Base-by-base conservation (phyloP, 2,888 invertebrate genomes). In the Drosophila neonasuta region DNA sequence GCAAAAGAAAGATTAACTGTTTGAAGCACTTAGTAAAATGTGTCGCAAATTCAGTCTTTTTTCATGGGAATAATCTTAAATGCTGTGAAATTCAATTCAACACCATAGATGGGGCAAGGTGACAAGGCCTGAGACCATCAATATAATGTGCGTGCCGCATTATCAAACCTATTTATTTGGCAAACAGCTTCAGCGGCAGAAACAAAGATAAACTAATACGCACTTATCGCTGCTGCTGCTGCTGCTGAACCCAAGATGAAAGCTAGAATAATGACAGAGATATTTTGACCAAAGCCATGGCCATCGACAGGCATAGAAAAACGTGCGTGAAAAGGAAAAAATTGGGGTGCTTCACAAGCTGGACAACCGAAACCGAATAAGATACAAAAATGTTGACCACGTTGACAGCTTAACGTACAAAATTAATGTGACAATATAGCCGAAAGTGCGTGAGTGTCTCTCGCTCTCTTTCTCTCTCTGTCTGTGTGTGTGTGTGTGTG, bases 371-470 rank as follows among this genome's bases (percentile, higher is more conserved):
- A 71, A 46, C 55, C 46, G 62, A 59, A 71, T 71, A 44, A 79
- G 85, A 79, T 79, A 79, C 79, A 68, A 77, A 85, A 85, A 68
- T 80, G 79, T 77, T 79, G 79, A 63, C 64, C 80, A 82, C 84
- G 86, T 80, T 81, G 81, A 86, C 81, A 81, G 86, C 81, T 81
- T 86, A 81, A 81, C 81, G 86, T 83, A 76, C 76, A 76, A 83
- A 86, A 81, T 86, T 83, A 81, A 81, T 81, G 86, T 86, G 81
- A 81, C 81, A 81, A 86, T 86, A 81, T 80, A 83, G 60, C 61
- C 50, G 67, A 52, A 56, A 68, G 56, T 39, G 50, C 32, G 61
- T 45, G 52, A 41, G 39, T 15, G 15, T 41, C n/a, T 36, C 11
- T 24, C 24, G 1, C 24, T 4, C 24, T 24, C 24, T 4, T 1